Conservation (phyloP, 2,797 vertebrate species). For the Erithacus rubecula region DNA sequence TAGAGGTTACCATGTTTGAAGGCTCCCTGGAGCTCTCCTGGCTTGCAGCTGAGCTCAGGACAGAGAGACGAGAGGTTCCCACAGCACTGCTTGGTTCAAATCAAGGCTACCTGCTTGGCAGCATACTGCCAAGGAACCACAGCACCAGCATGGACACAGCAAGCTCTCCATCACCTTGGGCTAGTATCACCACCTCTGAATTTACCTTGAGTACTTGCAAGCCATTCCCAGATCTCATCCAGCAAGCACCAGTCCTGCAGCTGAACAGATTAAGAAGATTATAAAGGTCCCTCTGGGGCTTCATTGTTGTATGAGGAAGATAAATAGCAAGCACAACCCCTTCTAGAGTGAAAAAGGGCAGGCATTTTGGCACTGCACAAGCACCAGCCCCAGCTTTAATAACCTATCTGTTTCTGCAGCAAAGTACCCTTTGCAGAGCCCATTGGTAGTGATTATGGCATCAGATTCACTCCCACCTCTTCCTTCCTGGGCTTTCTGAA, state of each 20-base stretch:
- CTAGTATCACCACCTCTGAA: not conserved
- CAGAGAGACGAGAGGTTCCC: not conserved
- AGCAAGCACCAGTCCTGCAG: not conserved
- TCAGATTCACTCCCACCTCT: not conserved
- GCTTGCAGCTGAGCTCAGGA: accelerated
- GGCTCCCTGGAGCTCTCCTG: not conserved
- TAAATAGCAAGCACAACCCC: not conserved
- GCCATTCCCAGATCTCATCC: not conserved
- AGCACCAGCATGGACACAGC: not conserved
- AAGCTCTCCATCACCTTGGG: not conserved
- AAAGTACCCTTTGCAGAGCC: not conserved
- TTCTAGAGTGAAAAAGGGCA: not conserved
- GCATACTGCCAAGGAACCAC: accelerated
- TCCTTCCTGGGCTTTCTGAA: not conserved
- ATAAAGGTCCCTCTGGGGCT: not conserved
- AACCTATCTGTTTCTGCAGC: not conserved
- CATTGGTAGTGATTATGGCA: not conserved
- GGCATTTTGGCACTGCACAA: not conserved
- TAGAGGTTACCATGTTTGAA: not conserved
- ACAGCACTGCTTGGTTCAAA: not conserved
- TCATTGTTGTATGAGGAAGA: not conserved
- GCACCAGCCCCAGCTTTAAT: not conserved
- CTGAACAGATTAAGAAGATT: not conserved
- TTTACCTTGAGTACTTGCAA: not conserved
- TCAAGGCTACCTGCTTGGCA: not conserved